Evolutionary conservation across 1,140 invertebrate species (phyloP), one percentile per base, ranked within the genome.

Genomic region (Drosophila persimilis): DNA sequence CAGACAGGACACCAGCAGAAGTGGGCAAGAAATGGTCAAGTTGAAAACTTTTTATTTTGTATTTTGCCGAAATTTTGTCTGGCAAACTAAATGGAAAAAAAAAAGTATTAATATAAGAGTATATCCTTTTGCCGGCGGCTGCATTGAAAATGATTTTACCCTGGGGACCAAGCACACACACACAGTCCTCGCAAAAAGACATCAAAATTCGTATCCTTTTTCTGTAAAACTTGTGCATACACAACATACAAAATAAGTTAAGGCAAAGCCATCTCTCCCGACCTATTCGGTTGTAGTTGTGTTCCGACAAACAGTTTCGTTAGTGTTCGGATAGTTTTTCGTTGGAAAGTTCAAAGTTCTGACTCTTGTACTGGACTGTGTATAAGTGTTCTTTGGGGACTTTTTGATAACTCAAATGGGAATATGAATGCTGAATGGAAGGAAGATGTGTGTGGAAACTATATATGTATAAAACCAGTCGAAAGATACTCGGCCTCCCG

Each of bases 51-150:
- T 73, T 48, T 9, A 29, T n/a, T 7, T 53, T 73, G 45, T 9
- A 29, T n/a, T 7, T 53, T 11, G 11, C 22, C 45, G 4, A 22
- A 47, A 39, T 15, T 20, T 20, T 20, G 67, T 70, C 67, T 29
- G 67, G 59, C 66, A 85, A 80, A 13, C 77, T 86, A 85, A 85
- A 86, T 81, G 81, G 81, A 85, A 74, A 39, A 85, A n/a, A 85
- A 39, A 85, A 85, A 81, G 83, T 88, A 85, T 86, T 81, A 88
- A 88, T 86, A 77, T 20, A 20, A 20, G 20, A 20, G 20, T 20
- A 20, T 65, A 69, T 86, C 65, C 83, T 60, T 73, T 59, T 66
- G 77, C 63, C 58, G 47, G 73, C 43, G 54, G 58, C 60, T 62
- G 58, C 48, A 71, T 67, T 75, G 58, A 64, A 59, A 81, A 88